Evolutionary conservation across 2,113 vertebrate species (phyloP), one percentile per base, ranked within the genome.

Genomic region (Aldabrachelys gigantea): DNA sequence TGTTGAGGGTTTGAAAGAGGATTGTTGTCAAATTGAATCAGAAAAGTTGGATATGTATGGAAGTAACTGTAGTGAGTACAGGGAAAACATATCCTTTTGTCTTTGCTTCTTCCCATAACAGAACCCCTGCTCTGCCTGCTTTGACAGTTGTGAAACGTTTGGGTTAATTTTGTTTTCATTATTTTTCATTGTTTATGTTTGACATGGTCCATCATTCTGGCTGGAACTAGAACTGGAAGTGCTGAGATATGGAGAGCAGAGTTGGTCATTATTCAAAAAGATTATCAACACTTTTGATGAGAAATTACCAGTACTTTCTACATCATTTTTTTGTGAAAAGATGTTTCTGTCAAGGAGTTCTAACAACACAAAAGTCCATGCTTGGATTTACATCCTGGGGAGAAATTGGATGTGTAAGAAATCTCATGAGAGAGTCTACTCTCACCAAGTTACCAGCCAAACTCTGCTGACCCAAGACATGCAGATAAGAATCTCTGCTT

Each of bases 341-440:
- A n/a, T 16, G 35, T 19, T n/a, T 81, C 76, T 87, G 69, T 27
- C 29, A 10, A 35, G 49, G 6, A 21, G 49, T 50, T 80, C 12
- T 52, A 50, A 35, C 8, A 16, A 8, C 0, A 7, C 0, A 1
- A 29, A 53, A 38, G 3, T 27, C 35, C 69, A 6, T 17, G 57
- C 57, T 31, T 59, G 27, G 69, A 87, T 76, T 82, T 81, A 17
- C 25, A 92, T 85, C 1, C 25, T 35, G 12, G n/a, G 7, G 31
- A 38, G 82, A 72, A 49, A 93, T 80, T 0, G 84, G 82, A 31
- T 22, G 59, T 3, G 80, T 17, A 82, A 85, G 85, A 82, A 1
- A 69, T 2, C 29, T 14, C 56, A 11, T 27, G 44, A 35, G 41
- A 87, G 35, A 24, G 47, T 59, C 24, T 72, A n/a, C 69, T 91